Evolutionary conservation across 2,888 invertebrate species (phyloP), one percentile per base, ranked within the genome.

Genomic region (Trachelus iudaicus): DNA sequence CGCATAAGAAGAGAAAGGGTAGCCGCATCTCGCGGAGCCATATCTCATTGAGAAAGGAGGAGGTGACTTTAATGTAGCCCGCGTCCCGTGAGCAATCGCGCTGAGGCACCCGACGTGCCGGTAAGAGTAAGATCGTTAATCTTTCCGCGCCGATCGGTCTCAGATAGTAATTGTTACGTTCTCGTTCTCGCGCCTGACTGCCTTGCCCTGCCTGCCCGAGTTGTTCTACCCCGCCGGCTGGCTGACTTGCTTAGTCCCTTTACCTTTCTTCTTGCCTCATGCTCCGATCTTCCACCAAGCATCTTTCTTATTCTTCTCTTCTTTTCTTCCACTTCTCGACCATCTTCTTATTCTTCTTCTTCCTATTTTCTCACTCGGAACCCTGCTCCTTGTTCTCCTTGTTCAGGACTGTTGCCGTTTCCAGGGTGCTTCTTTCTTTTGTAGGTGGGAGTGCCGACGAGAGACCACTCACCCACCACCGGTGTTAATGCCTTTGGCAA

Each of bases 161-260:
- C 88, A 87, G 90, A 91, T 91, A 91, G 91, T 91, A 91, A 91
- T 91, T 91, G 91, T 91, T 91, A 90, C 90, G 90, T 90, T 91
- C 90, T 87, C 88, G 89, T 90, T 90, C 89, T 89, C 89, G 86
- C 88, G 87, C 88, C 87, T 88, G 87, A 87, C 86, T 88, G 88
- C 85, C 83, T 40, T 69, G 76, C 75, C 77, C 73, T 75, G 78
- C 75, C 75, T 73, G 76, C 71, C 77, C 68, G 77, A 69, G 75
- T 76, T 69, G 74, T 76, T 77, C 76, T 75, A 81, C 76, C 76
- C 77, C 75, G 73, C 74, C 74, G 34, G 74, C 56, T 56, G 56
- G 56, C 56, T 56, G 56, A 56, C 56, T 56, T 56, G 56, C 56
- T 33, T 71, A 71, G 33, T 71, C 71, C 71, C 33, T 34, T 34